Evolutionary conservation across 2,113 vertebrate genomes (phyloP).

Genomic region (Mohoua ochrocephala): DNA sequence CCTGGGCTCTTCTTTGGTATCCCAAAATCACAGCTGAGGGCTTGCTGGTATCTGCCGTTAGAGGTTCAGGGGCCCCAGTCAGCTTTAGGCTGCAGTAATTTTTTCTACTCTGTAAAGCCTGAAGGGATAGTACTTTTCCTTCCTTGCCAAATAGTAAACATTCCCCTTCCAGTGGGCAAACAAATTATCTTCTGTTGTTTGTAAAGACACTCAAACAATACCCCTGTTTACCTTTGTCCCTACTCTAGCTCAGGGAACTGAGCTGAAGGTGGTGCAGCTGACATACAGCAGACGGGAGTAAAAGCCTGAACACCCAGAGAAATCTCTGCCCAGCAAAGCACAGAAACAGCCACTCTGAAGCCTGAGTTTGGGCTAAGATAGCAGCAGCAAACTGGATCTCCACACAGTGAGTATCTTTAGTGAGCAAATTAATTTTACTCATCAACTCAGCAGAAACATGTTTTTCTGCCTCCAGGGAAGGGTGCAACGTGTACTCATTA

Average conservation of each 20-base stretch:
- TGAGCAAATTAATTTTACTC: not conserved
- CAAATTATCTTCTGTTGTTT: not conserved
- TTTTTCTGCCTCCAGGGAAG: conserved; percentile 2
- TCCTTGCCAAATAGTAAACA: not conserved
- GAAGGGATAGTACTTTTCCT: not conserved
- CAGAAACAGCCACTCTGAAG: not conserved
- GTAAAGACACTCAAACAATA: not conserved
- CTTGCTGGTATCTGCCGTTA: not conserved
- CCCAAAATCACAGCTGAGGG: not conserved
- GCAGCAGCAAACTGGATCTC: not conserved
- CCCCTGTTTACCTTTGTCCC: not conserved
- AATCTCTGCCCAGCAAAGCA: not conserved
- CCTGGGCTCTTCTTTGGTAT: not conserved
- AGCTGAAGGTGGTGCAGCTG: not conserved
- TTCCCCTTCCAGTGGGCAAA: not conserved
- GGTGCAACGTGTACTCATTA: not conserved
- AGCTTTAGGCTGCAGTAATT: not conserved
- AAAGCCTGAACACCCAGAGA: not conserved
- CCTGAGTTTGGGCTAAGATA: not conserved
- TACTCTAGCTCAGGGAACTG: not conserved
- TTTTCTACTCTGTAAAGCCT: not conserved
- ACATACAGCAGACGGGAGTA: not conserved
- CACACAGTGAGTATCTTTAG: not conserved
- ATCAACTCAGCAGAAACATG: not conserved
- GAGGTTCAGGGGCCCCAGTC: not conserved